Evolutionary conservation across 2,888 invertebrate species (phyloP).

Genomic region (Drosophila kokeensis): DNA sequence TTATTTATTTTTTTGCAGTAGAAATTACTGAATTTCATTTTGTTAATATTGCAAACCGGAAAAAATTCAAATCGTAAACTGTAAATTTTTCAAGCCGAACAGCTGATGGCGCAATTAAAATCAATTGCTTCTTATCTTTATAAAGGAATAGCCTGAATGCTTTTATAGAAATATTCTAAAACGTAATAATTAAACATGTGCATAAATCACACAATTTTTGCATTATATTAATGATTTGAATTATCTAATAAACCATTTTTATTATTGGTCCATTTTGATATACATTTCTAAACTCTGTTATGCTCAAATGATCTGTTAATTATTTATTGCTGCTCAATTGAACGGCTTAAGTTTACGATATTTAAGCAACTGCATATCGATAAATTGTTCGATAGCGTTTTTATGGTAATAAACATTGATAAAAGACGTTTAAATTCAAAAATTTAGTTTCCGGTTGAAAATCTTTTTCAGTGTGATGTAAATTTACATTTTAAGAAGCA

Average conservation of each 20-base stretch:
- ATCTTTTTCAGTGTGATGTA: neutral
- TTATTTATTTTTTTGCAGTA: neutral
- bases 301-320: constrained; percentile 8
- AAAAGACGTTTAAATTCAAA: constrained; percentile 2
- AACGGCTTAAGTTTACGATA: constrained; percentile 8
- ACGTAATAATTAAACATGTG: neutral
- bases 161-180: neutral
- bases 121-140: neutral
- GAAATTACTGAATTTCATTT: neutral
- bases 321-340: constrained; percentile 8
- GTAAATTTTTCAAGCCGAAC: neutral
- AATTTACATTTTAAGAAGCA: neutral
- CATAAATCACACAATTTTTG: neutral
- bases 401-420: neutral
- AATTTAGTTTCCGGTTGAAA: neutral
- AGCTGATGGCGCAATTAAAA: neutral
- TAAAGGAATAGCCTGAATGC: neutral
- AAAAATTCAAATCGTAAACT: neutral
- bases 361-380: neutral
- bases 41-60: neutral
- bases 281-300: neutral
- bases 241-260: neutral
- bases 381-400: neutral
- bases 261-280: neutral
- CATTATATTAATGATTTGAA: neutral